Evolutionary conservation across 2,888 invertebrate genomes (phyloP), one percentile per base, ranked within the genome.

Genomic region (Byasa hedistus): DNA sequence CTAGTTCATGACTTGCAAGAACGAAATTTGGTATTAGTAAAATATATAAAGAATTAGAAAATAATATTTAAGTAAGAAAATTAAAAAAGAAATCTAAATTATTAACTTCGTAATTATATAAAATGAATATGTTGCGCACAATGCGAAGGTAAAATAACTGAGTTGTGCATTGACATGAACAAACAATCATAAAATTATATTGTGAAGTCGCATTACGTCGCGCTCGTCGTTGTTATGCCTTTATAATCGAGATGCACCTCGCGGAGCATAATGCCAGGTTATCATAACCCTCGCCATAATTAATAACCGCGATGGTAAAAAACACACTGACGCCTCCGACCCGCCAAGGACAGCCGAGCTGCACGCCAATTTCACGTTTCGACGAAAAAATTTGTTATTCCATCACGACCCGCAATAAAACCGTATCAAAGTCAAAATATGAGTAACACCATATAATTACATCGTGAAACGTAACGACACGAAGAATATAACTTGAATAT

Each of bases 181-280:
- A 61, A 61, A 57, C 51, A 51, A 60, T 60, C 17, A 51, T 32
- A n/a, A 61, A 66, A 75, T 77, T 76, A 76, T 82, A 77, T 74
- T 72, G 64, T 73, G 72, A 71, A 74, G 72, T 70, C 73, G 70
- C 67, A 72, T 69, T 71, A 86, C 84, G 81, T 83, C 79, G 73
- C 73, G 58, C 71, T 55, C 69, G 75, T 75, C 75, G 81, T 82
- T 80, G 79, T 76, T 79, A 79, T 79, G 76, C 76, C 76, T 77
- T 80, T 76, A 81, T 80, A 80, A 83, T 81, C 76, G 75, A 79
- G 79, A 79, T 84, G 87, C 82, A 78, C 71, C 75, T 70, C 78
- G 77, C 75, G 77, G 75, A 74, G 81, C 83, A 86, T 87, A 87
- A 86, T 86, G 73, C 76, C 79, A 75, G 78, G 79, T 84, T 82